Evolutionary conservation across 1,140 invertebrate genomes (phyloP), one percentile per base, ranked within the genome.

Genomic region (Aphelenchoides besseyi): DNA sequence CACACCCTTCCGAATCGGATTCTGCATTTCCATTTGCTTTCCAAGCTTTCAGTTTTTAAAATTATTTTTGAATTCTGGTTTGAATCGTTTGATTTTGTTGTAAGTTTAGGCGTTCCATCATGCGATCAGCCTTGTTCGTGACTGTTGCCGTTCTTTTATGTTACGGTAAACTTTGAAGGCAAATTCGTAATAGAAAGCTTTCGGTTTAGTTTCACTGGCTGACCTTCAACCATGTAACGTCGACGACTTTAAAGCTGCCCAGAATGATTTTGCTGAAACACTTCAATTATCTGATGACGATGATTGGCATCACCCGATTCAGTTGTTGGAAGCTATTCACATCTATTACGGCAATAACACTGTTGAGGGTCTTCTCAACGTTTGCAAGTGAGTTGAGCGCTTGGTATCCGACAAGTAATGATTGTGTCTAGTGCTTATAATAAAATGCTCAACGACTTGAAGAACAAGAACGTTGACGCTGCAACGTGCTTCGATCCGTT

Each of bases 331-430:
- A 23, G 63, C 63, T 32, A 66, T 66, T 33, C 63, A 66, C 26
- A 1, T 12, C 2, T 66, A 36, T 33, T 66, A 66, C 8, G 63
- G 32, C 26, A 35, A 3, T n/a, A 3, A 66, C 30, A 29, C 32
- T 12, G 29, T 0, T 12, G 0, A 12, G 26, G 63, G 63, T n/a
- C n/a, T 66, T 16, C 16, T 66, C 2, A 32, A 66, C 12, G 63
- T 66, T 53, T 66, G 63, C 63, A 66, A 66, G 63, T 66, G 3
- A 66, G 63, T 35, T 37, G 18, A 66, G 1, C 12, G 36, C 63
- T 16, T 37, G 18, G 5, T 41, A 8, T 41, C n/a, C 5, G 37
- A 41, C 37, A 8, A n/a, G 1, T n/a, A 1, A 57, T 18, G 26
- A 16, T 26, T n/a, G 1, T 35, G n/a, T 35, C 23, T 32, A 66